Percentiles rank a stretch among this genome's conserved stretches.
Evolutionary conservation across 2,113 vertebrate species (phyloP).

Genomic region (Phrynocephalus versicolor): DNA sequence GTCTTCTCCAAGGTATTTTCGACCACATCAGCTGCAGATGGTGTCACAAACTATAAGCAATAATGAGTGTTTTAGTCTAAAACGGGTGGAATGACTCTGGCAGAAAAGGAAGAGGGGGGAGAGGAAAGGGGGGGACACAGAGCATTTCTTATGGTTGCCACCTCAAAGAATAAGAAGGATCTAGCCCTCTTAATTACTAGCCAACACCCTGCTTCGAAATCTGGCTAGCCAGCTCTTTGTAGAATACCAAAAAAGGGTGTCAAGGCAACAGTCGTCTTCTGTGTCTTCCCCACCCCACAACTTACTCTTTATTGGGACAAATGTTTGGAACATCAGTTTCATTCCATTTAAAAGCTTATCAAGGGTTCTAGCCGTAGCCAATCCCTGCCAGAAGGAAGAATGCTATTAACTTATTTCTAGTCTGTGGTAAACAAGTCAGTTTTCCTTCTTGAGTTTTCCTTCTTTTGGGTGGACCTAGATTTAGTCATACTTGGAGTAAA

Average conservation of each 20-base stretch:
- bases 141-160: not conserved
- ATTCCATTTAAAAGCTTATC: not conserved
- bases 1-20: not conserved
- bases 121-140: not conserved
- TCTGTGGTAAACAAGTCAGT: too few relatives aligned
- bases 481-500: too few relatives aligned
- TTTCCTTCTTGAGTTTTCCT: too few relatives aligned
- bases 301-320: not conserved
- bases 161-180: too few relatives aligned
- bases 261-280: not conserved
- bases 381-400: too few relatives aligned
- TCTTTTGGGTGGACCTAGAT: too few relatives aligned
- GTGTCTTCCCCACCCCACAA: not conserved
- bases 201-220: not conserved
- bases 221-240: not conserved
- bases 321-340: not conserved
- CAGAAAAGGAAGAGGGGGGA: not conserved
- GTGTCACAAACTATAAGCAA: not conserved
- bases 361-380: not conserved
- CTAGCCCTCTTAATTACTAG: not conserved
- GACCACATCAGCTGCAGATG: not conserved
- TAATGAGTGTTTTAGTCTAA: not conserved
- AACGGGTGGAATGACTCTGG: not conserved
- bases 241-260: too few relatives aligned
- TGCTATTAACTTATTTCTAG: too few relatives aligned